Conservation (phyloP, 1,140 invertebrate genomes). For the Propsilocerus akamusi region DNA sequence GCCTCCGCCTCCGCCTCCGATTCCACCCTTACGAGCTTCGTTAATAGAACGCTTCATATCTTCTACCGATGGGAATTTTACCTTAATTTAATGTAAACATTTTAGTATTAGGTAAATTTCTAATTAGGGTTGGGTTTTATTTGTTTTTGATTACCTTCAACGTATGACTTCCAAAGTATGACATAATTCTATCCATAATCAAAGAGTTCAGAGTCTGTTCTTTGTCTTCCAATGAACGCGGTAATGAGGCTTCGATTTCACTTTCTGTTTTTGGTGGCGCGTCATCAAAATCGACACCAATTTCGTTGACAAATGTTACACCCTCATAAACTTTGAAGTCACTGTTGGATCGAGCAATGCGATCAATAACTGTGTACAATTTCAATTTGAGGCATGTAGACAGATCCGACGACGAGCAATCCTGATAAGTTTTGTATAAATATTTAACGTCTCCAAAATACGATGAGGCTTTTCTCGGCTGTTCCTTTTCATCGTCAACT, state of each 20-base stretch:
- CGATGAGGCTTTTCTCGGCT: slow-evolving; percentile 16
- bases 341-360: slow-evolving; percentile 37
- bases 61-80: slow-evolving; percentile 38
- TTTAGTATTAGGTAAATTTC: background rate
- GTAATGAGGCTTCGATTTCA: slow-evolving; percentile 45
- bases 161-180: slow-evolving; percentile 55
- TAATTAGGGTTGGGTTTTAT: background rate
- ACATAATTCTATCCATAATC: slow-evolving; percentile 49
- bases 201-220: slow-evolving; percentile 51
- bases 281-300: slow-evolving; percentile 29
- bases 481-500: slow-evolving; percentile 21
- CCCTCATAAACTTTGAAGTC: slow-evolving; percentile 47
- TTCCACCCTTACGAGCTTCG: slow-evolving; percentile 26
- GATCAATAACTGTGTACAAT: slow-evolving; percentile 47
- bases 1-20: slow-evolving; percentile 32
- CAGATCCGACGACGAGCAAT: slow-evolving; percentile 47
- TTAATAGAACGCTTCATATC: slow-evolving; percentile 37
- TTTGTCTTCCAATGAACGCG: slow-evolving; percentile 44
- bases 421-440: slow-evolving; percentile 42
- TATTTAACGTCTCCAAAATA: slow-evolving; percentile 32
- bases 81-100: background rate
- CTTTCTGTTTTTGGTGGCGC: slow-evolving; percentile 23
- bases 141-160: slow-evolving; percentile 36
- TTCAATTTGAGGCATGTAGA: slow-evolving; percentile 59
- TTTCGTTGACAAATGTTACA: slow-evolving; percentile 37